These are phyloP conservation scores for Agrochola circellaris DNA, from an alignment of 2,888 invertebrate genomes.

Conservation along the genomic window DNA sequence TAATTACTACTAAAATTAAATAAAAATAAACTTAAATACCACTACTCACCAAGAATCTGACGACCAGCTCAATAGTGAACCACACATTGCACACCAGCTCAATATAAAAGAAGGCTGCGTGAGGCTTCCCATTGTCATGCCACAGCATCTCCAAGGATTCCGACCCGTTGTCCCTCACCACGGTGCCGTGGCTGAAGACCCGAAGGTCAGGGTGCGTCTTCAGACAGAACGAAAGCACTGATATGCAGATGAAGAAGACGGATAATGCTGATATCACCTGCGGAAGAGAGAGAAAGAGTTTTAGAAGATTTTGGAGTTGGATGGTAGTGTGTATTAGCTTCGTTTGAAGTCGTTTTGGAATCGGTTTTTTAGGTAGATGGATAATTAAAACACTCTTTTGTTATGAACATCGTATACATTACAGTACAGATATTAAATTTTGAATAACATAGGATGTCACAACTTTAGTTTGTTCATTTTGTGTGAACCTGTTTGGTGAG, in stretches of 20 bases:
- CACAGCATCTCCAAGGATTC: constrained; percentile 77
- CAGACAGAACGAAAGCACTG: constrained; percentile 98
- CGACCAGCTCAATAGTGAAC: constrained; percentile 98
- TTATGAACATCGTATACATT: too few relatives aligned
- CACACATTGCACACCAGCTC: constrained; percentile 98
- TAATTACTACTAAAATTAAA: background rate
- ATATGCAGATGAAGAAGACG: constrained; percentile 98
- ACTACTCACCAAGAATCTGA: constrained; percentile 95
- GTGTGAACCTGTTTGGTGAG: background rate
- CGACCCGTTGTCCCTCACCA: constrained; percentile 61
- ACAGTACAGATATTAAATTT: too few relatives aligned
- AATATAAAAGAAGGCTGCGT: constrained; percentile 96
- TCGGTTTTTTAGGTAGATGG: too few relatives aligned
- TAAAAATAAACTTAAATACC: background rate
- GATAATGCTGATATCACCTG: constrained; percentile 97
- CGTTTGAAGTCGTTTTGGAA: background rate
- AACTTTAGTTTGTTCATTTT: background rate
- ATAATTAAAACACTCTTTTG: too few relatives aligned
- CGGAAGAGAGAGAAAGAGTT: constrained; percentile 60
- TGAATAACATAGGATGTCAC: too few relatives aligned
- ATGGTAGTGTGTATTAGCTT: too few relatives aligned
- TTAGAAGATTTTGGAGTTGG: background rate
- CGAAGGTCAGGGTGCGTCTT: constrained; percentile 98
- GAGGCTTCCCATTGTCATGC: constrained; percentile 91
- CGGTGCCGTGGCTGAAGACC: constrained; percentile 85